phyloP scores from a whole-genome alignment of 1,140 invertebrate species.

The Thaumetopoea pityocampa region DNA sequence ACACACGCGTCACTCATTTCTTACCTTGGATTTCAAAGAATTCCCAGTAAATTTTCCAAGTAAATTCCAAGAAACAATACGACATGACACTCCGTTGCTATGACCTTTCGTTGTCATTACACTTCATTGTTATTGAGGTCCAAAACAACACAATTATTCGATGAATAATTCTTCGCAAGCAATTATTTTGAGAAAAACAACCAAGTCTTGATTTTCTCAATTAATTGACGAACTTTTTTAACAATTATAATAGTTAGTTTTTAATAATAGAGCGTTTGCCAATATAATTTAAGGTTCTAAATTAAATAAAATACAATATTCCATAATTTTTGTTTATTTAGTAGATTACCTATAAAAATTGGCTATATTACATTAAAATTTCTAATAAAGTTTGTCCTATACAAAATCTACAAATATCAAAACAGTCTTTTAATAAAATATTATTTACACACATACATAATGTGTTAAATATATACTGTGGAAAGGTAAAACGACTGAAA shows the following conservation, averaged over 20 bases:
- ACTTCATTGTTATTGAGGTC: no score
- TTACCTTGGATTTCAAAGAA: slow-evolving; percentile 74
- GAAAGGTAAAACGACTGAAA: no score
- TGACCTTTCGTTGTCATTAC: no score
- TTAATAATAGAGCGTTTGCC: slow-evolving; percentile 25
- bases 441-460: no score
- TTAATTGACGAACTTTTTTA: slow-evolving; percentile 48
- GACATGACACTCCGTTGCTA: no score
- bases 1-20: slow-evolving; percentile 83
- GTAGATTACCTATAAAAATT: no score
- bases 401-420: no score
- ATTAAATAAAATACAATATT: slow-evolving; percentile 30
- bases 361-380: no score
- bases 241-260: slow-evolving; percentile 9
- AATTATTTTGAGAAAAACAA: slow-evolving; percentile 70
- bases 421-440: no score
- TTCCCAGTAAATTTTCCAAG: slow-evolving; percentile 34
- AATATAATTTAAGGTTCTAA: slow-evolving; percentile 26
- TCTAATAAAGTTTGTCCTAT: no score
- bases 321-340: slow-evolving; percentile 22
- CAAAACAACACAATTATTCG: slow-evolving; percentile 9
- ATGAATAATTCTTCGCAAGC: slow-evolving; percentile 24
- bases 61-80: neutral
- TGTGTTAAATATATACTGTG: no score
- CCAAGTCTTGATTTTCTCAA: slow-evolving; percentile 60